Evolutionary conservation across 2,113 vertebrate species (phyloP).

Genomic region (Nestor notabilis): DNA sequence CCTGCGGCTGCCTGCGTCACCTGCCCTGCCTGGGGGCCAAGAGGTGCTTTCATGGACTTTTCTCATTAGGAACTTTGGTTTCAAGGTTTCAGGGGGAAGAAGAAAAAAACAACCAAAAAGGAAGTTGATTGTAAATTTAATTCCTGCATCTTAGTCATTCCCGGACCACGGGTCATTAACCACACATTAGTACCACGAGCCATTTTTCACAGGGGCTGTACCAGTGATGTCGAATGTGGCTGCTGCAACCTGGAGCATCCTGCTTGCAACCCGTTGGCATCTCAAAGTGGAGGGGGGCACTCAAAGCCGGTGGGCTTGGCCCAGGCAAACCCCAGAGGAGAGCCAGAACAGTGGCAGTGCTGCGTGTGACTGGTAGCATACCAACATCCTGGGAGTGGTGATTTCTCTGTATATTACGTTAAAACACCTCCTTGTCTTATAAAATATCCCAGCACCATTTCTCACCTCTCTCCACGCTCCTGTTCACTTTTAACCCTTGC

Average conservation of each 20-base stretch:
- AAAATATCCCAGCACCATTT: background rate
- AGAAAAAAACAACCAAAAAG: too few species aligned
- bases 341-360: background rate
- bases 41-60: background rate
- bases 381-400: background rate
- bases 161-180: constrained; percentile 23
- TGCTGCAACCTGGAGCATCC: constrained; percentile 10
- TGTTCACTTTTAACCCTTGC: background rate
- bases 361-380: background rate
- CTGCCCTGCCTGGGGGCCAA: background rate
- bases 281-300: background rate
- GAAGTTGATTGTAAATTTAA: constrained; percentile 49
- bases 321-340: background rate
- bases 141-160: constrained; percentile 47
- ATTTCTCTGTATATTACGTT: background rate
- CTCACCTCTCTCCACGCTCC: background rate
- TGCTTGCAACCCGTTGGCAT: background rate
- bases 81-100: background rate
- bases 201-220: constrained; percentile 9
- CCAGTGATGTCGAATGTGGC: fast-evolving
- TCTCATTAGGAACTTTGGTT: background rate
- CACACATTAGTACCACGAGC: constrained; percentile 18
- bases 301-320: background rate
- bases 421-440: background rate
- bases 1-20: constrained; percentile 19